A percentile compares a stretch with the other conserved stretches of the same genome.
These are phyloP conservation scores for Phenganax marumi DNA, from an alignment of 92 coral and sea anemone species.

Conservation along the genomic window DNA sequence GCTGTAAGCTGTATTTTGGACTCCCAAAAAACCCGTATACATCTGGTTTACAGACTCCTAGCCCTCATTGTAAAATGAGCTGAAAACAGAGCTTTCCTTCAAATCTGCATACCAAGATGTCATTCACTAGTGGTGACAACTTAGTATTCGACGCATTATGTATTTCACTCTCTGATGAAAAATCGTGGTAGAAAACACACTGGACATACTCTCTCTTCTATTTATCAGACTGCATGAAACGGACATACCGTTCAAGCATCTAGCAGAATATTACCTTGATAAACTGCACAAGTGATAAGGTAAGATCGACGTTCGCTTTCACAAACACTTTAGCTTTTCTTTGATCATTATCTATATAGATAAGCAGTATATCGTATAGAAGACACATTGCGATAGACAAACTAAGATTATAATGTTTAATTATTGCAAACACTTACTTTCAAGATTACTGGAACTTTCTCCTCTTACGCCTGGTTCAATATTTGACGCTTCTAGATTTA, in stretches of 20 bases:
- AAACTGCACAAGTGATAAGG: conserved; percentile 88
- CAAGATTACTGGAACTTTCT: conserved; percentile 1
- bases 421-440: conserved; percentile 1
- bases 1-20: no score
- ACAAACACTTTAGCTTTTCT: conserved; percentile 85
- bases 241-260: not conserved
- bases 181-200: no score
- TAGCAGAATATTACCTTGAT: conserved; percentile 62
- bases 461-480: conserved; percentile 59
- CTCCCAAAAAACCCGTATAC: no score
- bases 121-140: no score
- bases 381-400: not conserved
- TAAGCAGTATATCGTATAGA: not conserved
- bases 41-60: no score
- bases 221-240: no score
- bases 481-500: conserved; percentile 86
- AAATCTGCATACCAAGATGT: no score
- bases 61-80: no score
- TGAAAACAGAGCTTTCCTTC: no score
- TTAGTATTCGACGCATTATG: no score
- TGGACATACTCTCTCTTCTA: no score
- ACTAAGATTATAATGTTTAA: not conserved
- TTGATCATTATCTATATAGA: conserved; percentile 14
- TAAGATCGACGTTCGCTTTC: conserved; percentile 92
- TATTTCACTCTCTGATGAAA: no score